These are phyloP conservation scores for Yponomeuta cagnagella DNA, from an alignment of 2,888 invertebrate genomes.

Conservation along the genomic window DNA sequence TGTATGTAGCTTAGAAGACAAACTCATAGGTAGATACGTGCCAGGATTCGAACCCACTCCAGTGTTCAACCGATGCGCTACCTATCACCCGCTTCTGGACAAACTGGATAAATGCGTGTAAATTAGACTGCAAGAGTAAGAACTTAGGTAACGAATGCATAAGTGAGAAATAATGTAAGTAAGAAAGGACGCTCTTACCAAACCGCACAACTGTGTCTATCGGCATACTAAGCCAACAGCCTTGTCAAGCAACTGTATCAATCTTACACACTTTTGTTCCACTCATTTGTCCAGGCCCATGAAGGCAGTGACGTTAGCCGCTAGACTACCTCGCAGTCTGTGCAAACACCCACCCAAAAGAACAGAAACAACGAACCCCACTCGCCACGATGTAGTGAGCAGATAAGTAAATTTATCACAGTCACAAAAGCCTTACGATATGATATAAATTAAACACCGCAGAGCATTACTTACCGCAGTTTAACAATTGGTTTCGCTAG, in stretches of 20 bases:
- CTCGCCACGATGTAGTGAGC: not conserved
- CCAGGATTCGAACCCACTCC: no score
- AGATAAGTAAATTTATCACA: conserved; percentile 7
- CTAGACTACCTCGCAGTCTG: conserved; percentile 11
- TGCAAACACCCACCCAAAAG: not conserved
- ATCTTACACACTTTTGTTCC: conserved; percentile 23
- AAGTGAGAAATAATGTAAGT: not conserved
- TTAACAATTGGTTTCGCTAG: conserved; percentile 11
- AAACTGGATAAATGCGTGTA: no score
- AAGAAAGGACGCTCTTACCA: not conserved
- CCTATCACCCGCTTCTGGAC: no score
- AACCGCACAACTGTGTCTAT: conserved; percentile 12
- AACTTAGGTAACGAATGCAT: no score
- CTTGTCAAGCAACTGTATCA: conserved; percentile 32
- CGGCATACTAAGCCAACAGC: not conserved
- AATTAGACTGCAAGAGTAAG: no score
- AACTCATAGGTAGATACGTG: no score
- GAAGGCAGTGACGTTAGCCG: conserved; percentile 6
- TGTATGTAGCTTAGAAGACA: no score
- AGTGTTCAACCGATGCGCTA: no score
- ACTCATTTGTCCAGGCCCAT: conserved; percentile 7
- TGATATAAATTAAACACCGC: conserved; percentile 8
- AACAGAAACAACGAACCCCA: conserved; percentile 6
- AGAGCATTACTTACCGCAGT: conserved; percentile 5
- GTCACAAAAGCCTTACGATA: conserved; percentile 3